A percentile compares a stretch with the other conserved stretches of the same genome.
These are phyloP conservation scores for Saccostrea echinata DNA, from an alignment of 1,140 invertebrate genomes.

Conservation along the genomic window DNA sequence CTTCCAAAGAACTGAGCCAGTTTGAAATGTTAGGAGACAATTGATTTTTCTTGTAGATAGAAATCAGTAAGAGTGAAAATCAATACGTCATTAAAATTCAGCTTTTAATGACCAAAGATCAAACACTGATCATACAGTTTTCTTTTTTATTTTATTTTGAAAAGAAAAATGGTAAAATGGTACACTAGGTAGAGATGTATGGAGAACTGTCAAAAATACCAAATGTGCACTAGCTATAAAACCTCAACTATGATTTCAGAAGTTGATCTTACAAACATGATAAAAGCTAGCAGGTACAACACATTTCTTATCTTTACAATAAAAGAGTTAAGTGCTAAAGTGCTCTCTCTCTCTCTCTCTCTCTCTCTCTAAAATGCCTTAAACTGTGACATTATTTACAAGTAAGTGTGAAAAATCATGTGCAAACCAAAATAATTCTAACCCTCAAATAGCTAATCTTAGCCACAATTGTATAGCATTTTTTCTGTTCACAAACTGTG, in stretches of 20 bases:
- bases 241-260: no score
- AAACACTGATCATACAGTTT: neutral
- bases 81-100: neutral
- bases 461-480: neutral
- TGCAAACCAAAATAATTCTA: neutral
- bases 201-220: neutral
- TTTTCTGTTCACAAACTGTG: neutral
- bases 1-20: neutral
- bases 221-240: no score
- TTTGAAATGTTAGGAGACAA: conserved; percentile 27
- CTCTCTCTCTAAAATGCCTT: neutral
- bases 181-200: neutral
- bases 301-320: neutral
- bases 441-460: neutral
- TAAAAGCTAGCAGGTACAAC: neutral
- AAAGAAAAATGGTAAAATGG: neutral
- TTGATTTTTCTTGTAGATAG: conserved; percentile 21
- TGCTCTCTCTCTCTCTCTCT: neutral
- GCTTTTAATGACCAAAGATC: neutral
- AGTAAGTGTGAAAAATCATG: neutral
- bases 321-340: neutral
- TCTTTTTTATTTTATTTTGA: neutral
- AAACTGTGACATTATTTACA: neutral
- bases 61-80: conserved; percentile 33
- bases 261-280: no score